Conservation (phyloP, 2,113 vertebrate genomes). For the Rhinopomastus cyanomelas region DNA sequence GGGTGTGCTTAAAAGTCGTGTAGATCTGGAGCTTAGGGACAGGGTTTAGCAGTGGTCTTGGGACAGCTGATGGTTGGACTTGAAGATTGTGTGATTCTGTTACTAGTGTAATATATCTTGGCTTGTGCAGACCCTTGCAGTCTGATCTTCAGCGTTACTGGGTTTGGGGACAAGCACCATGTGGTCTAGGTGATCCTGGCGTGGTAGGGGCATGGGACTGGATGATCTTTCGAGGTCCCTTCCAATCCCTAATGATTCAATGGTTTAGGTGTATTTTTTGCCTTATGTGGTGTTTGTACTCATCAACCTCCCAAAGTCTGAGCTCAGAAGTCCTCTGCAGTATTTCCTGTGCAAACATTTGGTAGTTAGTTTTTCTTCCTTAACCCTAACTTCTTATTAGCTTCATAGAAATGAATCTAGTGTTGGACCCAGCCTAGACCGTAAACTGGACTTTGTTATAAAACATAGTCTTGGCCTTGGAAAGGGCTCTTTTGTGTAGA, state of each 20-base stretch:
- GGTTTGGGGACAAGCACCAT: background rate
- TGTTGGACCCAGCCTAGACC: background rate
- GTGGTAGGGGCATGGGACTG: too few relatives aligned
- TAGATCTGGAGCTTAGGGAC: too few relatives aligned
- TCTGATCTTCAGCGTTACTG: rapidly evolving
- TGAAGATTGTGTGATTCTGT: too few relatives aligned
- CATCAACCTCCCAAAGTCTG: background rate
- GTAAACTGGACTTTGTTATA: background rate
- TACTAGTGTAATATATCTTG: background rate
- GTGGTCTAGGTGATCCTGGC: too few relatives aligned
- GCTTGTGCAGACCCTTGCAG: background rate
- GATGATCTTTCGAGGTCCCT: too few relatives aligned
- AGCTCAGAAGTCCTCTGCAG: background rate
- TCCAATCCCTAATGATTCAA: too few relatives aligned
- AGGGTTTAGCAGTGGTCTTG: too few relatives aligned
- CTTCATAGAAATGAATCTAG: background rate
- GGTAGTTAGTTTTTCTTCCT: background rate
- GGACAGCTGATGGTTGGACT: too few relatives aligned
- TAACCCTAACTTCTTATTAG: background rate
- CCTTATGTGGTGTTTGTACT: background rate
- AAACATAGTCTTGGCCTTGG: background rate
- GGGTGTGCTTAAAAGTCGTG: too few relatives aligned
- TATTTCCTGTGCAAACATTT: background rate
- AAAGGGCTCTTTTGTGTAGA: background rate
- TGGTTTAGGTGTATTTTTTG: background rate